These are phyloP conservation scores for Zophobas morio DNA, from an alignment of 1,140 invertebrate genomes.

Conservation along the genomic window DNA sequence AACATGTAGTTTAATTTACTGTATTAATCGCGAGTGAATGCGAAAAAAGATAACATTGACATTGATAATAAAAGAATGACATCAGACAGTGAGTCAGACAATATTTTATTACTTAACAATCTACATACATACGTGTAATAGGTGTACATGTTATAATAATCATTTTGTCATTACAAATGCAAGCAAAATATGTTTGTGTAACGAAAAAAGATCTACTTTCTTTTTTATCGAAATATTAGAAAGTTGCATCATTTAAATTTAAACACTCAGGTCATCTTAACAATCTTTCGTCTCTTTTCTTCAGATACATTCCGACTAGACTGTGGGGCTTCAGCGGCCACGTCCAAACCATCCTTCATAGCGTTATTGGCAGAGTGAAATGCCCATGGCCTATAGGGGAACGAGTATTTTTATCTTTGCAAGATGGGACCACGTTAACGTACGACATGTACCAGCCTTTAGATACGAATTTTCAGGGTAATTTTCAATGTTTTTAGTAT, in stretches of 20 bases:
- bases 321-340: constrained; percentile 96
- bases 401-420: constrained; percentile 79
- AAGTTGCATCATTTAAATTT: constrained; percentile 3
- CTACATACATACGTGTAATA: too few species aligned
- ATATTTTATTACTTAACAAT: too few species aligned
- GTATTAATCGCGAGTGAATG: too few species aligned
- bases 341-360: constrained; percentile 92
- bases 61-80: too few species aligned
- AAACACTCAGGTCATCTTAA: constrained; percentile 1
- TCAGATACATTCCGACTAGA: constrained; percentile 90
- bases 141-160: neutral
- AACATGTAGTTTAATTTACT: too few species aligned
- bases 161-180: neutral
- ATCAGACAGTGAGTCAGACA: too few species aligned
- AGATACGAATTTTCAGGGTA: constrained; percentile 77
- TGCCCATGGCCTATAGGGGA: constrained; percentile 90
- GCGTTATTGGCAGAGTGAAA: constrained; percentile 87
- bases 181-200: neutral
- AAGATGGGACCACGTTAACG: constrained; percentile 90
- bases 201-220: too few species aligned
- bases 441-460: constrained; percentile 93
- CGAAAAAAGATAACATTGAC: too few species aligned
- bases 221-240: neutral
- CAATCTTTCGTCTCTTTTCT: constrained; percentile 63
- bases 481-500: constrained; percentile 15